phyloP scores from a whole-genome alignment of 1,140 invertebrate genomes.

The Aphidius ervi region DNA sequence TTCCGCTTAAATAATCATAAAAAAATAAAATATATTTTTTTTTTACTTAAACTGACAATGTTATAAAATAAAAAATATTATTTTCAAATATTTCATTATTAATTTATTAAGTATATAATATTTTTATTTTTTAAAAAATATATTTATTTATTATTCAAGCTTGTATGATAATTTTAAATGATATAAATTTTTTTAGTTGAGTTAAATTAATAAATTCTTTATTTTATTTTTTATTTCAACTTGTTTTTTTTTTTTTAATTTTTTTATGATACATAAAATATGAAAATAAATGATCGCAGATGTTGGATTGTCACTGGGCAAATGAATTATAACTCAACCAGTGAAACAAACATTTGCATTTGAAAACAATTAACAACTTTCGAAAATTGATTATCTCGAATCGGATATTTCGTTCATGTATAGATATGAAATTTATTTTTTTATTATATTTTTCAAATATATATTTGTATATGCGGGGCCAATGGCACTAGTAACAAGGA shows the following conservation, averaged over 20 bases:
- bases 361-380: conserved; percentile 19
- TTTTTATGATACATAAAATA: neutral
- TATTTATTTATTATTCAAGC: neutral
- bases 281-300: neutral
- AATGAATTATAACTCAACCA: conserved; percentile 14
- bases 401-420: conserved; percentile 21
- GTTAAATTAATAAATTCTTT: too few relatives aligned
- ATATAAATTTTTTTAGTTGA: too few relatives aligned
- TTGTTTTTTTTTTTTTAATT: too few relatives aligned
- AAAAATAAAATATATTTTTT: too few relatives aligned
- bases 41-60: too few relatives aligned
- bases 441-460: too few relatives aligned
- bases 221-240: too few relatives aligned
- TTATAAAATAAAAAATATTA: neutral
- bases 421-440: neutral
- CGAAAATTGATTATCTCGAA: conserved; percentile 21
- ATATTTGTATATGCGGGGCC: too few relatives aligned
- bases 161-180: neutral
- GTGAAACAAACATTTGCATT: conserved; percentile 15
- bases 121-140: neutral
- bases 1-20: too few relatives aligned
- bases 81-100: neutral
- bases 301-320: neutral
- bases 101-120: conserved; percentile 3
- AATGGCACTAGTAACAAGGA: conserved; percentile 7